These are phyloP conservation scores for Aurelia coerulea DNA, from an alignment of 30 jellyfish, hydroid and myxozoan genomes.

Conservation along the genomic window DNA sequence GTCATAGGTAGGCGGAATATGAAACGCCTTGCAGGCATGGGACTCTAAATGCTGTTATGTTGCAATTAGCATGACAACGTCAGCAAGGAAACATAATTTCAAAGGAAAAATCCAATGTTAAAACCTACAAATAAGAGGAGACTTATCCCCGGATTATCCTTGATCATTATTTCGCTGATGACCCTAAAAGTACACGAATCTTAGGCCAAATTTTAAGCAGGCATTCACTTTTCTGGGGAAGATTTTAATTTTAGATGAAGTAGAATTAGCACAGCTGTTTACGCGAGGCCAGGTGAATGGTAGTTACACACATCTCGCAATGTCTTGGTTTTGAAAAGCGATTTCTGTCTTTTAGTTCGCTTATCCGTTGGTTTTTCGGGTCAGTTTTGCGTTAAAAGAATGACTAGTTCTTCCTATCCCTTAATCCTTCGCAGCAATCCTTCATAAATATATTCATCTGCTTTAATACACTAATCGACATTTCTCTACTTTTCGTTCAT, in stretches of 20 bases:
- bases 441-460: conserved; percentile 64
- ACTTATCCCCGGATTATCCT: conserved; percentile 61
- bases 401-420: conserved; percentile 31
- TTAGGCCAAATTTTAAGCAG: conserved; percentile 31
- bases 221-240: conserved; percentile 54
- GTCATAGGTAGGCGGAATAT: no score
- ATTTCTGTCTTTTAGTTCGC: conserved; percentile 47
- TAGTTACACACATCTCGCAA: conserved; percentile 29
- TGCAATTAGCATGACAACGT: conserved; percentile 36
- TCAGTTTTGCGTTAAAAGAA: conserved; percentile 40
- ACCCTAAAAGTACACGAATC: conserved; percentile 42
- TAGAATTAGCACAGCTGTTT: conserved; percentile 49
- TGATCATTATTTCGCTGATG: conserved; percentile 49
- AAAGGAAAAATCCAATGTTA: conserved; percentile 32
- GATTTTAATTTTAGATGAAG: conserved; percentile 53
- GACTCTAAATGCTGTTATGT: neutral
- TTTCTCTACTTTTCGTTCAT: conserved; percentile 30
- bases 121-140: conserved; percentile 47
- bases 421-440: conserved; percentile 54
- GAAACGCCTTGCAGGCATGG: no score
- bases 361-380: conserved; percentile 62
- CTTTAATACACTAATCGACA: conserved; percentile 42
- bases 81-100: conserved; percentile 17
- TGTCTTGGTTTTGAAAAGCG: conserved; percentile 47
- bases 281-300: conserved; percentile 39